These are phyloP conservation scores for Catharus minimus DNA, from an alignment of 2,113 vertebrate species.

Conservation along the genomic window DNA sequence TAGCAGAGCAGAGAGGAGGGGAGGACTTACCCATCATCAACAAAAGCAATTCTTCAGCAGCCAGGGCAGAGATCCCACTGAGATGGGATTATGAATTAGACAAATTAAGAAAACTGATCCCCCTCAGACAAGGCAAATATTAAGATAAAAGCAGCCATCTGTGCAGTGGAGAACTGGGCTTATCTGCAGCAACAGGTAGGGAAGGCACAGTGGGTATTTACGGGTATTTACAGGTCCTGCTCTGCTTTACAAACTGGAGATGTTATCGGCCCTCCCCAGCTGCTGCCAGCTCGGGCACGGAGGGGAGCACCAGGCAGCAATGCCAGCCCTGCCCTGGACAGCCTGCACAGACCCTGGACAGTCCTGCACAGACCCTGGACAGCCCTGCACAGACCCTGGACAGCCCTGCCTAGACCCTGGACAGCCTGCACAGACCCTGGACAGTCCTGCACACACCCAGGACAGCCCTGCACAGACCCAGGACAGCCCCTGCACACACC, in stretches of 20 bases:
- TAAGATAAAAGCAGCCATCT: constrained; percentile 19
- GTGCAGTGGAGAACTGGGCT: neutral
- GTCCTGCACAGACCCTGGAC: neutral
- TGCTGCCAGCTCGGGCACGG: neutral
- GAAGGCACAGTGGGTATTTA: neutral
- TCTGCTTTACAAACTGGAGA: neutral
- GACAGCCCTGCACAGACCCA: no score
- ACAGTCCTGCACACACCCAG: neutral
- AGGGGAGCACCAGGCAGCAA: neutral
- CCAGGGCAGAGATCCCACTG: neutral
- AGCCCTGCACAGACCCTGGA: neutral
- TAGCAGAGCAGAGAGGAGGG: neutral
- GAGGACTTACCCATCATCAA: neutral
- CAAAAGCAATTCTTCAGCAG: neutral
- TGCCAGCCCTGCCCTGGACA: neutral
- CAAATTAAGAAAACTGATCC: constrained; percentile 32
- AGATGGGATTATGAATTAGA: constrained; percentile 37
- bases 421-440: no score
- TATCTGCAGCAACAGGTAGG: neutral
- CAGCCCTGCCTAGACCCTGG: neutral
- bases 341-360: neutral
- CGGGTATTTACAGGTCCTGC: accelerated
- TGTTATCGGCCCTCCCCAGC: neutral
- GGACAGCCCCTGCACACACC: neutral
- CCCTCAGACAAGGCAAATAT: constrained; percentile 7